Evolutionary conservation across 2,113 vertebrate genomes (phyloP).

Genomic region (Callorhinus ursinus): DNA sequence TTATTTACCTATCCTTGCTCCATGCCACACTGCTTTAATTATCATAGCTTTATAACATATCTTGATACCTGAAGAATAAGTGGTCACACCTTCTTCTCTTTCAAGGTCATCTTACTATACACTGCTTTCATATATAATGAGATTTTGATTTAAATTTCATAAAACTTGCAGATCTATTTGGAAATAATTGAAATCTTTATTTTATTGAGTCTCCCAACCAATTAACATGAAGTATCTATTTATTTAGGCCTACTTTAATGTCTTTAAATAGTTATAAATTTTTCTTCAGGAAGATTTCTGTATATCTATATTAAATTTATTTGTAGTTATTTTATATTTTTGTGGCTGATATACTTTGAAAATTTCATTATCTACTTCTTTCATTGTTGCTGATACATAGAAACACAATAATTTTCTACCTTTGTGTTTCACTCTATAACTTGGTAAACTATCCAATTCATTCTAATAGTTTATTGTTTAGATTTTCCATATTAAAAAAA

Average conservation of each 20-base stretch:
- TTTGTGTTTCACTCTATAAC: neutral
- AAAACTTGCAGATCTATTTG: neutral
- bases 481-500: neutral
- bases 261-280: neutral
- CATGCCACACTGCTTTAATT: neutral
- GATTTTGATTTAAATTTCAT: neutral
- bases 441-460: neutral
- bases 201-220: neutral
- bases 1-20: neutral
- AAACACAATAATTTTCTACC: neutral
- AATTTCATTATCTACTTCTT: neutral
- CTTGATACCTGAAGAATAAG: neutral
- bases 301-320: neutral
- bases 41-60: neutral
- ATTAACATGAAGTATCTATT: neutral
- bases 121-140: neutral
- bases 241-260: neutral
- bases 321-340: constrained; percentile 26
- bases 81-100: neutral
- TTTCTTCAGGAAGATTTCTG: neutral
- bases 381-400: neutral
- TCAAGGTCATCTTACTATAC: neutral
- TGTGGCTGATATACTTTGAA: neutral
- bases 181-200: neutral
- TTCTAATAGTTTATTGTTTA: neutral